Evolutionary conservation across 2,888 invertebrate species (phyloP).

Genomic region (Teleogryllus oceanicus): DNA sequence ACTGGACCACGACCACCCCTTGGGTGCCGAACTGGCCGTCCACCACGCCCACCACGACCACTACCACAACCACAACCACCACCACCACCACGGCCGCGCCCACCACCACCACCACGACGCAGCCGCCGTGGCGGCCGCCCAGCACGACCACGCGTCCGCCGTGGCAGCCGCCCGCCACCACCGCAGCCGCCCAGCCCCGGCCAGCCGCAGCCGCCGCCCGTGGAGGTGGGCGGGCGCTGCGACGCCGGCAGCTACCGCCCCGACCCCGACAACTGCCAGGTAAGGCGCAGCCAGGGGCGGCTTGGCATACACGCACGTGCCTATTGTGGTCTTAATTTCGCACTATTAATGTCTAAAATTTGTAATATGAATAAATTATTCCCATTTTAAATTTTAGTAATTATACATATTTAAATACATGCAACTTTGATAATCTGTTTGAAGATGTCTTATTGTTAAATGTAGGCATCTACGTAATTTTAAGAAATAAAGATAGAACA

Average conservation of each 20-base stretch:
- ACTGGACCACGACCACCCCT: slow-evolving; percentile 32
- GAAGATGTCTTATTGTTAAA: no score
- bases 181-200: slow-evolving; percentile 36
- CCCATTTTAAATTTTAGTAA: no score
- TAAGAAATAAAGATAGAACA: no score
- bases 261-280: slow-evolving; percentile 65
- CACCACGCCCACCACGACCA: slow-evolving; percentile 39
- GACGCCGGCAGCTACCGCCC: slow-evolving; percentile 51
- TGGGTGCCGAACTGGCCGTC: slow-evolving; percentile 36
- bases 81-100: slow-evolving; percentile 42
- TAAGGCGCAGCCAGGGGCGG: background rate
- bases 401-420: no score
- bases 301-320: no score
- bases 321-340: no score
- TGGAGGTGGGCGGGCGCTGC: slow-evolving; percentile 53
- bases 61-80: slow-evolving; percentile 36
- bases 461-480: no score
- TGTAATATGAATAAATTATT: no score
- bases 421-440: no score
- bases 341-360: no score
- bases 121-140: slow-evolving; percentile 30
- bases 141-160: slow-evolving; percentile 47
- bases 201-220: slow-evolving; percentile 46
- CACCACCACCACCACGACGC: slow-evolving; percentile 40
- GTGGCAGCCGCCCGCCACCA: slow-evolving; percentile 36